Conservation (phyloP, 2,888 invertebrate genomes). For the Iphiclides podalirius region DNA sequence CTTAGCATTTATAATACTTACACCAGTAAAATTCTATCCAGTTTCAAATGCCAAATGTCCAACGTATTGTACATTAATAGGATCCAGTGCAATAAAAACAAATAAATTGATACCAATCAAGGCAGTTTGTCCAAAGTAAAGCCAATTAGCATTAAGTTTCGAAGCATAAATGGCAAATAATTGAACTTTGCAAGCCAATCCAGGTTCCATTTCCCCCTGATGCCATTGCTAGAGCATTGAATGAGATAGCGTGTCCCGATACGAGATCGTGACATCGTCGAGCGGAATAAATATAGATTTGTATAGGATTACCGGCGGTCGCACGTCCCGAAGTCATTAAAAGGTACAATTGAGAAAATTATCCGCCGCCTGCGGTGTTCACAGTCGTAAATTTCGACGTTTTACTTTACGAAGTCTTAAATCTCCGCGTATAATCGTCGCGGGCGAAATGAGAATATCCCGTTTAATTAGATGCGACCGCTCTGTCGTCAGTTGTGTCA, state of each 20-base stretch:
- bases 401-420: conserved; percentile 62
- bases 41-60: not conserved
- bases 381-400: conserved; percentile 55
- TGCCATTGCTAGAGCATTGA: conserved; percentile 23
- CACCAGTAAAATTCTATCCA: not conserved
- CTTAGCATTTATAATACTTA: not conserved
- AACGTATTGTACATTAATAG: conserved; percentile 21
- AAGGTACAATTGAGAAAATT: conserved; percentile 56
- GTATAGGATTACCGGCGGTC: conserved; percentile 39
- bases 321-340: conserved; percentile 45
- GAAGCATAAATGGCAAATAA: conserved; percentile 25
- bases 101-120: conserved; percentile 24
- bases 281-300: conserved; percentile 28
- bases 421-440: conserved; percentile 66
- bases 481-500: conserved; percentile 45
- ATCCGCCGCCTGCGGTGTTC: conserved; percentile 53
- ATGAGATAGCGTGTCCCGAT: conserved; percentile 26
- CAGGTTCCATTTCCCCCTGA: conserved; percentile 12
- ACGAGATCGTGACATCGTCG: conserved; percentile 38
- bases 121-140: conserved; percentile 22
- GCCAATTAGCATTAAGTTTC: conserved; percentile 24
- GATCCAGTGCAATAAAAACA: conserved; percentile 31
- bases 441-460: conserved; percentile 60
- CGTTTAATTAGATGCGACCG: conserved; percentile 68
- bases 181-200: conserved; percentile 24